phyloP scores from a whole-genome alignment of 2,113 vertebrate genomes.

The Mastomys natalensis region DNA sequence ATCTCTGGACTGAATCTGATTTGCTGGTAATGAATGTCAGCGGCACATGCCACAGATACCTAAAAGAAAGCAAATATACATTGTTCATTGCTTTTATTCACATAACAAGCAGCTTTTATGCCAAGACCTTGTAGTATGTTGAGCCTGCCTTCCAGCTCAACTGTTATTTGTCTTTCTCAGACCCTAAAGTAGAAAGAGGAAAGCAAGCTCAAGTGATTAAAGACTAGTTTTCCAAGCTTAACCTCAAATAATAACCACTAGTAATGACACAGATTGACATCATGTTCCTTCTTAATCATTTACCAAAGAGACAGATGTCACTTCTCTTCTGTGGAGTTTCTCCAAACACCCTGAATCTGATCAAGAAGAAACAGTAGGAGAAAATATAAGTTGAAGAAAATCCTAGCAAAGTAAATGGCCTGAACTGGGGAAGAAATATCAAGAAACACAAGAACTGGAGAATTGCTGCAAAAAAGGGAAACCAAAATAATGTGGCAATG shows the following conservation, averaged over 20 bases:
- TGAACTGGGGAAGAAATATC: not conserved
- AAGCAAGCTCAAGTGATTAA: not conserved
- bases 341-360: not conserved
- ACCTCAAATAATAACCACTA: not conserved
- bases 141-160: not conserved
- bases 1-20: conserved; percentile 79
- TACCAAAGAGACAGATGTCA: not conserved
- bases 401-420: not conserved
- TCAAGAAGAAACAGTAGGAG: not conserved
- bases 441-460: not conserved
- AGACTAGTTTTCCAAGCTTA: not conserved
- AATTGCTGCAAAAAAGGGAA: not conserved
- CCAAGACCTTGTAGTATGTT: not conserved
- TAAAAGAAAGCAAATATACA: conserved; percentile 62
- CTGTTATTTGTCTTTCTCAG: not conserved
- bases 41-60: conserved; percentile 86
- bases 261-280: not conserved
- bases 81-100: not conserved
- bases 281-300: not conserved
- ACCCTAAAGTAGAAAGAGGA: not conserved
- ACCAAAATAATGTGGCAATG: not conserved
- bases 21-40: conserved; percentile 86
- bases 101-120: not conserved
- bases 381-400: not conserved
- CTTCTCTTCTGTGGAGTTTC: not conserved